Evolutionary conservation across 2,797 vertebrate genomes (phyloP), one percentile per base, ranked within the genome.

Genomic region (Lagodon rhomboides): DNA sequence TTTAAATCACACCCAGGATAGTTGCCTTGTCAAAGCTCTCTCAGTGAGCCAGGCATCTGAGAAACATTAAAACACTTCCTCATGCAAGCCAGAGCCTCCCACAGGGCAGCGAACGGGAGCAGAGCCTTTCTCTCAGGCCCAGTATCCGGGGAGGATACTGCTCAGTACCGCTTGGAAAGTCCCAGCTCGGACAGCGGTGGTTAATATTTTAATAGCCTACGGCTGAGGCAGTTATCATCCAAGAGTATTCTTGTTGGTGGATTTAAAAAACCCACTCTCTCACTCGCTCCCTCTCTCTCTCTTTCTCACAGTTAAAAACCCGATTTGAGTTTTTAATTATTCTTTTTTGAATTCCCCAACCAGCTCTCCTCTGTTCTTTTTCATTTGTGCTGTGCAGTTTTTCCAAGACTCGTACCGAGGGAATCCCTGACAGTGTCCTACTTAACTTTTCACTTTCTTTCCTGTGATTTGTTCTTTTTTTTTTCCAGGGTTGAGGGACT

Each of bases 371-470:
- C 93, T 94, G 93, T 95, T 95, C 92, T 94, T 94, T 94, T 94
- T 89, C 94, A 94, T 94, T 95, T 94, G 92, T 93, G 90, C 92
- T 82, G 90, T 94, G 91, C 93, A 91, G 91, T 94, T 94, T 93
- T 93, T 94, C 93, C 92, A 92, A 93, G 91, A 94, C 88, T 93
- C 25, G 85, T 80, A 80, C 89, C 93, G 92, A 91, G 94, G 94
- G 94, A 95, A 85, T 92, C 91, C 89, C 91, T 90, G 92, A 93
- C 92, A 92, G 93, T 94, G 93, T 94, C 93, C 93, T 94, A 95
- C 94, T 95, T 95, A 95, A 95, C 94, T 95, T 95, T 94, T 95
- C 93, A 93, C 93, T 95, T 94, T 94, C 92, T 92, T 94, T 94
- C 85, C 92, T 94, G 90, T 94, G 92, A 95, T 95, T 94, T 93